Percentiles rank a stretch among this genome's conserved stretches.
Conservation (phyloP, 1,140 invertebrate species). For the Lepidurus packardi region DNA sequence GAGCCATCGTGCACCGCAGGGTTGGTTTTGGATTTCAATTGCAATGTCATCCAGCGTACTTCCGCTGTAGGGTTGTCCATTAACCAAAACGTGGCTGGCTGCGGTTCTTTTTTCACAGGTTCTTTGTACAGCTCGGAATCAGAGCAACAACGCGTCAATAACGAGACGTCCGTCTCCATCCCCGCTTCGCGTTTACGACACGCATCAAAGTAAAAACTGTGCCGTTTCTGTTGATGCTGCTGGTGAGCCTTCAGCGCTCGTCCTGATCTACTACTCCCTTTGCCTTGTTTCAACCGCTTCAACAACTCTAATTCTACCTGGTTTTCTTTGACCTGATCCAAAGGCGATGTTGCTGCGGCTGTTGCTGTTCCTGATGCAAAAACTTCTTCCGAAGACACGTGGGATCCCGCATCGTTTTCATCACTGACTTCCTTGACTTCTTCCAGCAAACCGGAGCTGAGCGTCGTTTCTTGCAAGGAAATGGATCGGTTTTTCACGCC, state of each 20-base stretch:
- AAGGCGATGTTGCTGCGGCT: too few relatives aligned
- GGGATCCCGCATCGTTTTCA: slow-evolving; percentile 5
- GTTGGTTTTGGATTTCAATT: slow-evolving; percentile 17
- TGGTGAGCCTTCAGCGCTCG: not conserved
- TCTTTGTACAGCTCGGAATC: slow-evolving; percentile 38
- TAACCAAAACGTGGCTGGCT: not conserved
- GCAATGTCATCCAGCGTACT: slow-evolving; percentile 31
- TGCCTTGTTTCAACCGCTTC: not conserved
- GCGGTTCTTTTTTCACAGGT: slow-evolving; percentile 32
- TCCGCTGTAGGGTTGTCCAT: slow-evolving; percentile 17
- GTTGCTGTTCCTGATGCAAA: not conserved
- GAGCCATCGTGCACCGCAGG: not conserved
- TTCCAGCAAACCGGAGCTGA: slow-evolving; percentile 49
- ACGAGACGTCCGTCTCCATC: not conserved
- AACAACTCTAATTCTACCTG: not conserved
- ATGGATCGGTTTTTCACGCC: slow-evolving; percentile 33
- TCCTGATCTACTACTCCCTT: slow-evolving; percentile 10
- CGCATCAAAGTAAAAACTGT: not conserved
- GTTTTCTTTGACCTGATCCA: not conserved
- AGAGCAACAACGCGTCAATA: slow-evolving; percentile 31
- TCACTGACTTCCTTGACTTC: slow-evolving; percentile 58
- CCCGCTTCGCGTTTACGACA: not conserved
- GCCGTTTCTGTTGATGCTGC: not conserved
- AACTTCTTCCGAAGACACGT: not conserved
- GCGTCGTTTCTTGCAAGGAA: slow-evolving; percentile 34